These are phyloP conservation scores for Saguinus imperator DNA, from an alignment of 2,113 vertebrate species.

Conservation along the genomic window DNA sequence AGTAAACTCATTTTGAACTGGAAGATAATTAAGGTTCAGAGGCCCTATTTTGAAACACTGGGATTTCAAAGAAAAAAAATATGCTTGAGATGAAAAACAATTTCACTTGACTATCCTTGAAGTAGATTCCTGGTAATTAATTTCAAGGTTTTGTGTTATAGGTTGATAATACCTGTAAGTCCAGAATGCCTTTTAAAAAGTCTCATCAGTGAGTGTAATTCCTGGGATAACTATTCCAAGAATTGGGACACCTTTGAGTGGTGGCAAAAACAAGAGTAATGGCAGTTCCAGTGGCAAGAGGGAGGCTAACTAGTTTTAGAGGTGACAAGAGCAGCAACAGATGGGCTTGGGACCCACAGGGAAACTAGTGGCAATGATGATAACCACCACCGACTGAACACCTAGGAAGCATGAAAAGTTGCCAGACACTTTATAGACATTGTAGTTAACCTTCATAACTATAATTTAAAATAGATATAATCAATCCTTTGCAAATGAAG, in stretches of 20 bases:
- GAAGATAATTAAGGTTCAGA: neutral
- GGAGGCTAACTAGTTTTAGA: too few relatives aligned
- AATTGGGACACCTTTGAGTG: neutral
- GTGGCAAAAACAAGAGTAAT: neutral
- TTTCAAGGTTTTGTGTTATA: neutral
- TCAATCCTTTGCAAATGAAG: neutral
- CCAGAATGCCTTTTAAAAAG: neutral
- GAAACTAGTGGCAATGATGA: neutral
- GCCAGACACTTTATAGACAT: neutral
- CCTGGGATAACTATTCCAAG: neutral
- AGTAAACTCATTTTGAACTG: neutral
- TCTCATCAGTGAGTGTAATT: neutral
- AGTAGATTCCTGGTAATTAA: neutral
- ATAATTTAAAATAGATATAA: neutral
- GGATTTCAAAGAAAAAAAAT: neutral
- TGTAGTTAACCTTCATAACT: neutral
- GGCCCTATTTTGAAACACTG: neutral
- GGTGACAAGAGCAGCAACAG: too few relatives aligned
- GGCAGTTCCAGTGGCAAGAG: neutral
- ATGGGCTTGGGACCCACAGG: neutral
- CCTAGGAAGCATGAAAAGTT: neutral
- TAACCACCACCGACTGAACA: fast-evolving
- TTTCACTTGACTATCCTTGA: neutral
- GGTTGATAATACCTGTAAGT: neutral
- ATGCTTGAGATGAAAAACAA: neutral